phyloP scores from a whole-genome alignment of 1,140 invertebrate genomes.

The Anoplophora glabripennis region DNA sequence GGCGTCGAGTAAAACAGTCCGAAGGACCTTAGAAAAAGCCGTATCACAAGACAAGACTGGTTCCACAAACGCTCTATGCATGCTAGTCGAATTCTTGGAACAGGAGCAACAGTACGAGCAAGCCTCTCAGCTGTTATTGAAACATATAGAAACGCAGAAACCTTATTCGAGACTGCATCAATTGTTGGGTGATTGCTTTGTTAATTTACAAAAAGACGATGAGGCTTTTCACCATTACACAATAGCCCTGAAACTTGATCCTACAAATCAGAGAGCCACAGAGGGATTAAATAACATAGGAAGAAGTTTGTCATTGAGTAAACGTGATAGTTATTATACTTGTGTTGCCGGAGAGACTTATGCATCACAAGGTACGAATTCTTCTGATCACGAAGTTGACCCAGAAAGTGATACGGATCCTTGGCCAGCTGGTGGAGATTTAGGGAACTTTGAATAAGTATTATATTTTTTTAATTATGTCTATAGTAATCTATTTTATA shows the following conservation, averaged over 20 bases:
- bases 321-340: slow-evolving; percentile 56
- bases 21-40: slow-evolving; percentile 65
- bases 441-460: slow-evolving; percentile 30
- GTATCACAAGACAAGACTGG: slow-evolving; percentile 63
- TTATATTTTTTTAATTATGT: background rate
- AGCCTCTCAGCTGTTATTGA: slow-evolving; percentile 59
- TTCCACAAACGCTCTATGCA: slow-evolving; percentile 63
- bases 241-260: slow-evolving; percentile 68
- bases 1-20: slow-evolving; percentile 57
- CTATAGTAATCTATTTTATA: background rate
- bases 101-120: slow-evolving; percentile 61
- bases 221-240: slow-evolving; percentile 72
- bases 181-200: slow-evolving; percentile 65
- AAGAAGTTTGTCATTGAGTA: slow-evolving; percentile 52
- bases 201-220: slow-evolving; percentile 57
- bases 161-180: slow-evolving; percentile 67
- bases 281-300: slow-evolving; percentile 70
- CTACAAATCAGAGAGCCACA: slow-evolving; percentile 63
- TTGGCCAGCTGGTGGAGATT: slow-evolving; percentile 33
- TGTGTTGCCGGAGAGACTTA: slow-evolving; percentile 47
- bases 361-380: slow-evolving; percentile 35
- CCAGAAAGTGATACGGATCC: slow-evolving; percentile 39
- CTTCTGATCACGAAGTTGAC: slow-evolving; percentile 40
- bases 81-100: slow-evolving; percentile 61
- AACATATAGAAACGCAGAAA: slow-evolving; percentile 58